These are phyloP conservation scores for Umimayanthus chanpuru DNA, from an alignment of 92 coral and sea anemone genomes.

Conservation along the genomic window DNA sequence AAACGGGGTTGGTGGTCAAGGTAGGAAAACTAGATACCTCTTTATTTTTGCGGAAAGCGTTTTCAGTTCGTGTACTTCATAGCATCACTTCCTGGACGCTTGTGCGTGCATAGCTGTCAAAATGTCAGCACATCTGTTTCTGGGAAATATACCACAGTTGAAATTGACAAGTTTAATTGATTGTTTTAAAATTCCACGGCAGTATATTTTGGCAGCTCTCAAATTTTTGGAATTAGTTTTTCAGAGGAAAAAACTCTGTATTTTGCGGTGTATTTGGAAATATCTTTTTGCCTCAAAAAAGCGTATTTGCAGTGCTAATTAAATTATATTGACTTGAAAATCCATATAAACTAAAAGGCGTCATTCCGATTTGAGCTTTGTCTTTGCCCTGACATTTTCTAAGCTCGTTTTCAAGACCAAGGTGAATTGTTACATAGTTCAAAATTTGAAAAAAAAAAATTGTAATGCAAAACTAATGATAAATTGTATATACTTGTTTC, in stretches of 20 bases:
- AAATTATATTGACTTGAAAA: background rate
- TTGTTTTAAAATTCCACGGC: background rate
- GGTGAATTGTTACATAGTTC: no score
- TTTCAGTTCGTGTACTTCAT: background rate
- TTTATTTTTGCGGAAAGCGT: background rate
- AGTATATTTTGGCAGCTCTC: background rate
- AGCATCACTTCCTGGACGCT: constrained; percentile 21
- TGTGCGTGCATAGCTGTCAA: background rate
- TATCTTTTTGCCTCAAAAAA: background rate
- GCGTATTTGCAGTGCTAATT: background rate
- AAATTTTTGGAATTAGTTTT: no score
- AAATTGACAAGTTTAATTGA: background rate
- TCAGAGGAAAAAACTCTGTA: background rate
- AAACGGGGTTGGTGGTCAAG: constrained; percentile 99
- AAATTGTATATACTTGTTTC: no score
- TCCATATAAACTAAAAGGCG: no score
- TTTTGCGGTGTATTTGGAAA: background rate
- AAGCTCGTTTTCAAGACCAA: no score
- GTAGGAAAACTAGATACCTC: constrained; percentile 50
- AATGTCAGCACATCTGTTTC: background rate
- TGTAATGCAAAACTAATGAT: no score
- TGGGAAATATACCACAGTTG: background rate
- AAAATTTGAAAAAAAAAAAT: no score
- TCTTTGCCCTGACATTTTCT: no score
- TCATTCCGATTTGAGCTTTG: no score